phyloP scores from a whole-genome alignment of 2,797 vertebrate species.

The Phataginus tricuspis region DNA sequence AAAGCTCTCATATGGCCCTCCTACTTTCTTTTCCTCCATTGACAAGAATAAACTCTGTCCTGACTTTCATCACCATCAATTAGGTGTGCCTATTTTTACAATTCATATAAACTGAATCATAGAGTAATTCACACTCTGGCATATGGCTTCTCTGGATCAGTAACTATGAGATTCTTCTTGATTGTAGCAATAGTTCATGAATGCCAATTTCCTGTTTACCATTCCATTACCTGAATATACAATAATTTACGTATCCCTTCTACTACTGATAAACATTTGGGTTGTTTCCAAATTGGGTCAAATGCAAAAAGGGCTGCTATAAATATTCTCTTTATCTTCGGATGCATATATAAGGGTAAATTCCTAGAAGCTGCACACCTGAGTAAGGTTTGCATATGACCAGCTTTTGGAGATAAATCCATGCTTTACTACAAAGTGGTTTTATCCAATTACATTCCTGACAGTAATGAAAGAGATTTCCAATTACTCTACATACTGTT shows the following conservation, averaged over 20 bases:
- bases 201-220: background rate
- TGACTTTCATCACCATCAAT: background rate
- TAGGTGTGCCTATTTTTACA: background rate
- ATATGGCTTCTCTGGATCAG: background rate
- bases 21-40: background rate
- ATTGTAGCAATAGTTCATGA: background rate
- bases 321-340: conserved; percentile 2
- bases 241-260: background rate
- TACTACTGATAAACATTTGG: background rate
- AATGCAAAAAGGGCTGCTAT: background rate
- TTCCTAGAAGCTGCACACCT: background rate
- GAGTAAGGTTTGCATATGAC: background rate
- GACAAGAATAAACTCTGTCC: background rate
- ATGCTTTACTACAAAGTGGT: background rate
- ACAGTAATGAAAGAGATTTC: background rate
- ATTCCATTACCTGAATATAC: background rate
- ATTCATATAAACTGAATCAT: background rate
- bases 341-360: background rate
- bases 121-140: background rate
- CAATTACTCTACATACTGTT: background rate
- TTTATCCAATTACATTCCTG: background rate
- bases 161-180: background rate
- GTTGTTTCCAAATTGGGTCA: background rate
- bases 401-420: background rate
- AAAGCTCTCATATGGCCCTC: fast-evolving